These are phyloP conservation scores for Calameuta idolon DNA, from an alignment of 2,888 invertebrate species.

Conservation along the genomic window DNA sequence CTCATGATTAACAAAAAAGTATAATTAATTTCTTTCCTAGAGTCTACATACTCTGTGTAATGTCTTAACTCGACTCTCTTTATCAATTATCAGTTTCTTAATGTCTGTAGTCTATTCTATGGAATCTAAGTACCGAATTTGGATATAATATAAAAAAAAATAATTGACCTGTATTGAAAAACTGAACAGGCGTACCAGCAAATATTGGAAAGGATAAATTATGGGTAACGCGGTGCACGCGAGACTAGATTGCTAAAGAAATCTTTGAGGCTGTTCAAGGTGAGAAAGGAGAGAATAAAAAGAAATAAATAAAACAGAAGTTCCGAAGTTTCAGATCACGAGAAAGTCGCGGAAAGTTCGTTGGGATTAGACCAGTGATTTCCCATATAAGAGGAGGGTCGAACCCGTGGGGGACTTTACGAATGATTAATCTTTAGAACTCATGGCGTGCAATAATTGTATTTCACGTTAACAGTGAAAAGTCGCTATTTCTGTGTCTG, in stretches of 20 bases:
- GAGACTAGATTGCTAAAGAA: not conserved
- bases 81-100: not conserved
- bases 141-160: not conserved
- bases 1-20: not conserved
- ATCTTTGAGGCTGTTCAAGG: not conserved
- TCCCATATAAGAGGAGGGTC: not conserved
- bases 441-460: not conserved
- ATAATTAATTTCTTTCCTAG: not conserved
- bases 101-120: not conserved
- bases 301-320: not conserved
- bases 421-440: not conserved
- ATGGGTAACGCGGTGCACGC: not conserved
- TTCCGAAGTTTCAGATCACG: not conserved
- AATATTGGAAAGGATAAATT: not conserved
- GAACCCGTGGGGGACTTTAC: not conserved
- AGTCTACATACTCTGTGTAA: not conserved
- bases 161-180: not conserved
- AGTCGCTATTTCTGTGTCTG: not conserved
- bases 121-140: not conserved
- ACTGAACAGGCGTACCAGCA: not conserved
- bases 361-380: not conserved
- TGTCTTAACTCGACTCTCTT: not conserved
- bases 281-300: not conserved
- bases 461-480: not conserved
- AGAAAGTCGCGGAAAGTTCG: not conserved